These are phyloP conservation scores for Epistrophe grossulariae DNA, from an alignment of 2,888 invertebrate genomes.

Conservation along the genomic window DNA sequence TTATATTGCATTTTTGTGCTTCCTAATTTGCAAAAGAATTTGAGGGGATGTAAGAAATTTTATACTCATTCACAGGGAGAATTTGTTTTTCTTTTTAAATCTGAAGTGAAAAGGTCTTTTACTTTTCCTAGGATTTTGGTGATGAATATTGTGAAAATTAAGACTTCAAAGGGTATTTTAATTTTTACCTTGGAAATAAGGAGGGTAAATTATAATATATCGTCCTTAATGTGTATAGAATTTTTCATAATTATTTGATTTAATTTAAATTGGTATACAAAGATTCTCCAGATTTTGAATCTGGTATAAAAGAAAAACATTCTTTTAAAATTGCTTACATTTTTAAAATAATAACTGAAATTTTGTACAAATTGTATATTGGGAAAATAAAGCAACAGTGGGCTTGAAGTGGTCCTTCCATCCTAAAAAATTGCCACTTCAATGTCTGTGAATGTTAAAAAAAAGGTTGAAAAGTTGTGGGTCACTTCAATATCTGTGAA, in stretches of 20 bases:
- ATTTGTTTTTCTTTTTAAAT: background rate
- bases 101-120: too few relatives aligned
- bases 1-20: slow-evolving; percentile 52
- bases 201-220: background rate
- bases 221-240: background rate
- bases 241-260: background rate
- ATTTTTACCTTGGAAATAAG: background rate
- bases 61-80: background rate
- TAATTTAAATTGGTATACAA: background rate
- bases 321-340: background rate
- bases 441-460: too few relatives aligned
- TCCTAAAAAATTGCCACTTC: too few relatives aligned
- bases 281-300: background rate
- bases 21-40: slow-evolving; percentile 43
- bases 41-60: slow-evolving; percentile 8
- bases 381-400: too few relatives aligned
- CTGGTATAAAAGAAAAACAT: background rate
- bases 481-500: too few relatives aligned
- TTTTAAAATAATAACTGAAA: too few relatives aligned
- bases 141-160: background rate
- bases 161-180: background rate
- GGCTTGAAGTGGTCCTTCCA: too few relatives aligned
- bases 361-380: too few relatives aligned
- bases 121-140: background rate
- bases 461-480: too few relatives aligned